phyloP scores from a whole-genome alignment of 2,113 vertebrate species.

The Ammospiza nelsoni region DNA sequence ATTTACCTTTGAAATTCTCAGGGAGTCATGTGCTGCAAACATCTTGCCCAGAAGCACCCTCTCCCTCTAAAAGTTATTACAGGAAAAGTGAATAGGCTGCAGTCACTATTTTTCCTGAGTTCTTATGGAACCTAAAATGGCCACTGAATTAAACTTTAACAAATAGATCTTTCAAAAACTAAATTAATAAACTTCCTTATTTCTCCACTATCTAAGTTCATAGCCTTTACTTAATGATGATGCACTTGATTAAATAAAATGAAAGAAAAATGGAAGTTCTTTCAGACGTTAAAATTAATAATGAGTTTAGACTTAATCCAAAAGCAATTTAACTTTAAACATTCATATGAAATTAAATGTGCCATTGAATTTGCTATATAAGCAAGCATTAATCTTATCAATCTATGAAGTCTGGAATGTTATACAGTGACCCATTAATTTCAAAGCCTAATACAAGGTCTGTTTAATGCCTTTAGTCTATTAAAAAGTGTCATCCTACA shows the following conservation, averaged over 20 bases:
- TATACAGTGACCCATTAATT: constrained; percentile 86
- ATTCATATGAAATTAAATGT: constrained; percentile 92
- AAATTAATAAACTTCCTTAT: constrained; percentile 79
- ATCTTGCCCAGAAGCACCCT: not conserved
- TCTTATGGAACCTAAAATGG: constrained; percentile 40
- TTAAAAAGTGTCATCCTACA: constrained; percentile 81
- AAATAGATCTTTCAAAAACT: constrained; percentile 71
- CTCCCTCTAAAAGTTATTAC: not conserved
- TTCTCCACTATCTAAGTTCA: constrained; percentile 70
- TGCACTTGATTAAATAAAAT: constrained; percentile 83
- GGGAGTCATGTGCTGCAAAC: not conserved
- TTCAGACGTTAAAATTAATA: constrained; percentile 84
- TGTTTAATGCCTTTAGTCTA: constrained; percentile 82
- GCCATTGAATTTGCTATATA: constrained; percentile 87
- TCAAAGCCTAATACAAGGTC: constrained; percentile 80
- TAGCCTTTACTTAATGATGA: constrained; percentile 80
- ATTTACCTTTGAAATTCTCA: not conserved
- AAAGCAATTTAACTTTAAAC: constrained; percentile 89
- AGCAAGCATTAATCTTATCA: constrained; percentile 88
- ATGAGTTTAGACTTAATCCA: constrained; percentile 87
- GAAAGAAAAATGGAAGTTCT: constrained; percentile 84
- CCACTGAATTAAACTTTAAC: constrained; percentile 65
- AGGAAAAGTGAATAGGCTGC: constrained; percentile 23
- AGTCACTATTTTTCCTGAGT: constrained; percentile 45
- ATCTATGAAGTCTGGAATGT: constrained; percentile 80